Evolutionary conservation across 37 sponge, comb jelly and placozoan genomes (phyloP), one percentile per base, ranked within the genome.

Genomic region (Axinella damicornis): DNA sequence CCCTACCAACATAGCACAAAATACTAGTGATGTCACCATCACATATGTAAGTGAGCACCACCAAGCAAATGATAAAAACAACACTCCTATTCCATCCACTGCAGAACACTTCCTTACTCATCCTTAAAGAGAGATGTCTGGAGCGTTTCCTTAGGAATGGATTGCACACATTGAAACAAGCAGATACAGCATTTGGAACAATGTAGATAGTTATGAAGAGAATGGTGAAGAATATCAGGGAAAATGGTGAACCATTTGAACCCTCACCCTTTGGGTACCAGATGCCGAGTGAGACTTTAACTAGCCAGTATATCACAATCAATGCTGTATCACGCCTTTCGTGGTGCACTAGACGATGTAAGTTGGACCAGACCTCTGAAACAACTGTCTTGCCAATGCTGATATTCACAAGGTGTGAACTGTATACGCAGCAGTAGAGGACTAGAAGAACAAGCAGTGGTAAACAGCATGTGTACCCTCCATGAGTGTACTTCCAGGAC

Each of bases 171-270:
- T 30, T 35, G 41, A 37, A 13, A 68, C 15, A 32, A 32, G 46
- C 2, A 11, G 13, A 27, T 6, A 73, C 13, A 30, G 37, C 14
- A 15, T 73, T 71, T 27, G 83, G 83, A 15, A 61, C 13, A 19
- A 83, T 39, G 52, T 40, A 83, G 13, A 83, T 25, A 27, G 28
- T 15, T 24, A 72, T 73, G 25, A 83, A 83, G 11, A 63, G 2
- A 1, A 61, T 65, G 27, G 83, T 62, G 60, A 83, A 83, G 24
- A 83, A 41, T 40, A 83, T 61, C 65, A 83, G 63, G 63, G 83
- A 83, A 27, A 56, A 40, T 14, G 84, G 84, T 52, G 84, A 74
- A 64, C 84, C 84, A 74, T 84, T 84, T 21, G 84, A 84, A 5
- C 30, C 41, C 65, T 84, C 84, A 27, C 19, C 24, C 27, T 71